phyloP scores from a whole-genome alignment of 2,113 vertebrate species.

The Grus americana region DNA sequence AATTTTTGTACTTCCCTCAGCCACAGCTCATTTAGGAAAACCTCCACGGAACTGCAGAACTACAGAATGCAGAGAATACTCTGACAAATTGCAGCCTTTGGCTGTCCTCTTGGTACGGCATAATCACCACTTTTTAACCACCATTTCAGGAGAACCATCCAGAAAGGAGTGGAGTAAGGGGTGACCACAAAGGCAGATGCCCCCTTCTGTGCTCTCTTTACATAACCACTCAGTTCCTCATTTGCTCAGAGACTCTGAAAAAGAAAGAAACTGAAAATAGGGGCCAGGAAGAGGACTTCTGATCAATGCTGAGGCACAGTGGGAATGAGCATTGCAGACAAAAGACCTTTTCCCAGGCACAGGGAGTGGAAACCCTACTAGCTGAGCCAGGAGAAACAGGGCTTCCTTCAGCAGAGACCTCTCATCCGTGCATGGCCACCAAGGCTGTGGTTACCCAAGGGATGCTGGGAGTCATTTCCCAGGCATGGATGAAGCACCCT shows the following conservation, averaged over 20 bases:
- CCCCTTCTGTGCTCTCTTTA: neutral
- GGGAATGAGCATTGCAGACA: neutral
- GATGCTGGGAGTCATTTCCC: neutral
- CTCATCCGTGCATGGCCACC: neutral
- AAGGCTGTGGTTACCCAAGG: neutral
- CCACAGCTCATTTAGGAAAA: constrained; percentile 48
- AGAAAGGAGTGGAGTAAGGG: neutral
- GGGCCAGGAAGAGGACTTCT: neutral
- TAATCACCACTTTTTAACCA: neutral
- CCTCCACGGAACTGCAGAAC: neutral
- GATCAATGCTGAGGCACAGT: neutral
- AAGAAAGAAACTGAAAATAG: constrained; percentile 7
- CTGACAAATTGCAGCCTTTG: neutral
- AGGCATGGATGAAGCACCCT: neutral
- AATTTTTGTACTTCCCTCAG: constrained; percentile 50
- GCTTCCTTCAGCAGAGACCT: neutral
- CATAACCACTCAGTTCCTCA: neutral
- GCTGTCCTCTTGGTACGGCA: neutral
- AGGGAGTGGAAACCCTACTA: neutral
- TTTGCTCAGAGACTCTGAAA: neutral
- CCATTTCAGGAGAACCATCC: neutral
- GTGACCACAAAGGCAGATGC: neutral
- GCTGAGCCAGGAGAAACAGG: neutral
- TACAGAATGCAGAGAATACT: neutral
- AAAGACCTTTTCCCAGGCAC: constrained; percentile 1